These are phyloP conservation scores for Papilio protenor DNA, from an alignment of 2,888 invertebrate species.

Conservation along the genomic window DNA sequence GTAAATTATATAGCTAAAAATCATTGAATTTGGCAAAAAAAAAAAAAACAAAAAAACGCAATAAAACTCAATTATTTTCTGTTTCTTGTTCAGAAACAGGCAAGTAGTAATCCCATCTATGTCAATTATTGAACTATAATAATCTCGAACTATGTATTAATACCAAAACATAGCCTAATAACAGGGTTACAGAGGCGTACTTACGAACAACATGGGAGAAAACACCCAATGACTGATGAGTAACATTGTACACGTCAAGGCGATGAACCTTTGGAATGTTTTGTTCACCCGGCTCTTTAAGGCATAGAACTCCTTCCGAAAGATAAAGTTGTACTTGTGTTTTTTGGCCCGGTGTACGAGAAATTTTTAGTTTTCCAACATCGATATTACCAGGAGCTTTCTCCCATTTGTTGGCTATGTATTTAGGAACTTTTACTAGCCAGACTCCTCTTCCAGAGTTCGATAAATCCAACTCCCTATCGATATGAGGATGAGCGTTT, in stretches of 20 bases:
- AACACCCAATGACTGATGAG: slow-evolving; percentile 95
- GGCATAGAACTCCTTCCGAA: slow-evolving; percentile 90
- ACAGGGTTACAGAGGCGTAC: slow-evolving; percentile 57
- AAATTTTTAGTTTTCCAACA: slow-evolving; percentile 96
- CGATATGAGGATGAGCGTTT: slow-evolving; percentile 82
- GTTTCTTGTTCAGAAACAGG: too few relatives aligned
- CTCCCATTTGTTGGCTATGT: slow-evolving; percentile 97
- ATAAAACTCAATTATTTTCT: too few relatives aligned
- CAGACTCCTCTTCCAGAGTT: slow-evolving; percentile 97
- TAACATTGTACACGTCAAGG: slow-evolving; percentile 95
- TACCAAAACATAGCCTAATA: not conserved
- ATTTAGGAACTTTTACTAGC: slow-evolving; percentile 98
- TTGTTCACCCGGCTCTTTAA: slow-evolving; percentile 91
- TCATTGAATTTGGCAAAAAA: not conserved
- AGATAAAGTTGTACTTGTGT: slow-evolving; percentile 95
- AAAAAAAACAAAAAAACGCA: too few relatives aligned
- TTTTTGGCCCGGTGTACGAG: slow-evolving; percentile 90
- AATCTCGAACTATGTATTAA: not conserved
- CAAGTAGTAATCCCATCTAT: not conserved
- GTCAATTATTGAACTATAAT: not conserved
- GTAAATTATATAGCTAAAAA: not conserved
- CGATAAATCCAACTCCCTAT: slow-evolving; percentile 93
- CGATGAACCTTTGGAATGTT: slow-evolving; percentile 96
- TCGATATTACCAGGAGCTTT: slow-evolving; percentile 95
- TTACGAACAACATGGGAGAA: slow-evolving; percentile 93